These are phyloP conservation scores for Phalacrocorax carbo DNA, from an alignment of 2,113 vertebrate species.

Conservation along the genomic window DNA sequence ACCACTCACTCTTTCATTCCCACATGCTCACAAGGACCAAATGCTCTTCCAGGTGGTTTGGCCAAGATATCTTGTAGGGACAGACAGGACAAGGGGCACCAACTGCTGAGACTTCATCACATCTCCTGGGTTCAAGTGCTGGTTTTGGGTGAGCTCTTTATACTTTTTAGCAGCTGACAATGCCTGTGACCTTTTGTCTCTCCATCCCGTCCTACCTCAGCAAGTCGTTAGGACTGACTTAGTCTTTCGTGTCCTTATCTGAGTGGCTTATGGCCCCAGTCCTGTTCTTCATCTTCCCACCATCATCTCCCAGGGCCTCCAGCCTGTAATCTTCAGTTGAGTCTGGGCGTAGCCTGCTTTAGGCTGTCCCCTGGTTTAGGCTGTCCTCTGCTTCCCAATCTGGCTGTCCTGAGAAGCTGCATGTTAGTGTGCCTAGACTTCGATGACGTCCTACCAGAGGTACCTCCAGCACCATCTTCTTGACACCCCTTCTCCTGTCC, in stretches of 20 bases:
- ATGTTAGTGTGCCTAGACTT: background rate
- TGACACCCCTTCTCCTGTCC: background rate
- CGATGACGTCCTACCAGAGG: background rate
- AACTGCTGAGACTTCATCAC: background rate
- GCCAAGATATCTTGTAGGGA: accelerated
- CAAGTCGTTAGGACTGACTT: background rate
- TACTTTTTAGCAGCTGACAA: background rate
- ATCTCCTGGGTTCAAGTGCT: background rate
- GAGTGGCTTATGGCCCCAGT: background rate
- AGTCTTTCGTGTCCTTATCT: background rate
- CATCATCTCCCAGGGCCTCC: background rate
- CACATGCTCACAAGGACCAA: background rate
- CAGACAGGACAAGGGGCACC: background rate
- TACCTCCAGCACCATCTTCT: background rate
- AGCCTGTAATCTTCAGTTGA: conserved; percentile 37
- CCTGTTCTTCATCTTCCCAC: conserved; percentile 20
- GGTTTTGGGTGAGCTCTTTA: background rate
- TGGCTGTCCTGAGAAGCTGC: background rate
- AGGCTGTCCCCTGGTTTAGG: background rate
- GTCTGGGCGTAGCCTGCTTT: background rate
- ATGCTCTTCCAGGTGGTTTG: background rate
- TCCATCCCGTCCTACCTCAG: background rate
- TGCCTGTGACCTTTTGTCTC: background rate
- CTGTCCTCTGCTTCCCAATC: background rate
- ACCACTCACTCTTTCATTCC: background rate